These are phyloP conservation scores for Brenthis ino DNA, from an alignment of 2,888 invertebrate species.

Conservation along the genomic window DNA sequence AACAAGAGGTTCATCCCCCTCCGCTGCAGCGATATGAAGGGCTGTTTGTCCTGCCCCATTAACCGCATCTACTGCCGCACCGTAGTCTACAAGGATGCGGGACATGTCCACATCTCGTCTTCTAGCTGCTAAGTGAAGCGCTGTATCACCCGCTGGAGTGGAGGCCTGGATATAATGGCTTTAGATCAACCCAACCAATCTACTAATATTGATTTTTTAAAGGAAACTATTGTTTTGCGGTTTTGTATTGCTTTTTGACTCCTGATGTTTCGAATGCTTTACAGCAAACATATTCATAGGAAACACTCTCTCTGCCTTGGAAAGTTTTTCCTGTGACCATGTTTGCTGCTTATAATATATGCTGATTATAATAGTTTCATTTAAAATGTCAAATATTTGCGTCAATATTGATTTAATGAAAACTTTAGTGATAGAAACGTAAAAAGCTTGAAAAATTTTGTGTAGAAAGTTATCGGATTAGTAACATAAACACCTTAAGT, in stretches of 20 bases:
- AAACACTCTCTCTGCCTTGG: too few relatives aligned
- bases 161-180: conserved; percentile 79
- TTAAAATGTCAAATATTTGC: neutral
- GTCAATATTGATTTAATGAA: neutral
- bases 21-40: conserved; percentile 96
- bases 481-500: conserved; percentile 82
- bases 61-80: conserved; percentile 94
- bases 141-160: conserved; percentile 94
- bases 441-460: too few relatives aligned
- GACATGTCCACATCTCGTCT: conserved; percentile 96
- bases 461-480: too few relatives aligned
- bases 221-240: too few relatives aligned
- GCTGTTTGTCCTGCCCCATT: conserved; percentile 98
- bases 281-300: too few relatives aligned
- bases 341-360: neutral
- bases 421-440: neutral
- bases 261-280: too few relatives aligned
- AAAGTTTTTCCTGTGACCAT: too few relatives aligned
- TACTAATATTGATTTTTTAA: neutral
- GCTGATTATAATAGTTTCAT: neutral
- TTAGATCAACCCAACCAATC: conserved; percentile 2
- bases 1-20: conserved; percentile 96
- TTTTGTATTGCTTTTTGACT: too few relatives aligned
- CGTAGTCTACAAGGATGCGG: conserved; percentile 94
- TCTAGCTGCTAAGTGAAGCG: conserved; percentile 96